Evolutionary conservation across 92 coral and sea anemone species (phyloP).

Genomic region (Heteractis magnifica): DNA sequence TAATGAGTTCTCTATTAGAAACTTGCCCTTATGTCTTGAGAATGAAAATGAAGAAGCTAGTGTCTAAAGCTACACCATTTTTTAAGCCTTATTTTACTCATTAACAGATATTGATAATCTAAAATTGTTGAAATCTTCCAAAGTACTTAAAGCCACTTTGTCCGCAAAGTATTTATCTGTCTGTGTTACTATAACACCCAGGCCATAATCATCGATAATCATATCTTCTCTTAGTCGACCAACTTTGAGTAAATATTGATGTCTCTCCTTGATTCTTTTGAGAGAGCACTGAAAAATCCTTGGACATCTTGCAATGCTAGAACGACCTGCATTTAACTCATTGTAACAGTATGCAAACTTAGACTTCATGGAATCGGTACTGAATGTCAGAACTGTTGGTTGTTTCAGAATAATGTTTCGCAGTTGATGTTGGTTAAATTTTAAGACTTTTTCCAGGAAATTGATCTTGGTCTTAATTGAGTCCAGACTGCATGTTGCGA

Average conservation of each 20-base stretch:
- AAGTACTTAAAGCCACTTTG: conserved; percentile 61
- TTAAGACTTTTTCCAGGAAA: conserved; percentile 73
- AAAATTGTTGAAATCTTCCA: conserved; percentile 74
- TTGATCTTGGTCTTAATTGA: conserved; percentile 60
- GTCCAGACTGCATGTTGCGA: conserved; percentile 69
- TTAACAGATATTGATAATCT: conserved; percentile 28
- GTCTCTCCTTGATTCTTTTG: conserved; percentile 79
- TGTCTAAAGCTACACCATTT: not conserved
- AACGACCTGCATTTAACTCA: conserved; percentile 63
- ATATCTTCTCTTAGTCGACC: conserved; percentile 65
- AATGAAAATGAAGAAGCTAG: too few relatives aligned
- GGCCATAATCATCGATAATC: conserved; percentile 80
- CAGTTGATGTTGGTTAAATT: conserved; percentile 83
- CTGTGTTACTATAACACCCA: conserved; percentile 80
- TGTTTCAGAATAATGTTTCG: conserved; percentile 87
- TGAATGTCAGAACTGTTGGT: conserved; percentile 84
- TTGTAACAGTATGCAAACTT: conserved; percentile 82
- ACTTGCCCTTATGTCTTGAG: too few relatives aligned
- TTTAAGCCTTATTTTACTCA: not conserved
- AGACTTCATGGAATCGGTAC: conserved; percentile 65
- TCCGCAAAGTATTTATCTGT: conserved; percentile 79
- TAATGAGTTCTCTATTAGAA: too few relatives aligned
- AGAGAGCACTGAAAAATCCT: conserved; percentile 91
- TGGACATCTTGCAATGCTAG: conserved; percentile 90
- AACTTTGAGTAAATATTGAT: conserved; percentile 65